Percentiles rank a stretch among this genome's conserved stretches.
phyloP scores from a whole-genome alignment of 2,797 vertebrate species.

The Numenius phaeopus region DNA sequence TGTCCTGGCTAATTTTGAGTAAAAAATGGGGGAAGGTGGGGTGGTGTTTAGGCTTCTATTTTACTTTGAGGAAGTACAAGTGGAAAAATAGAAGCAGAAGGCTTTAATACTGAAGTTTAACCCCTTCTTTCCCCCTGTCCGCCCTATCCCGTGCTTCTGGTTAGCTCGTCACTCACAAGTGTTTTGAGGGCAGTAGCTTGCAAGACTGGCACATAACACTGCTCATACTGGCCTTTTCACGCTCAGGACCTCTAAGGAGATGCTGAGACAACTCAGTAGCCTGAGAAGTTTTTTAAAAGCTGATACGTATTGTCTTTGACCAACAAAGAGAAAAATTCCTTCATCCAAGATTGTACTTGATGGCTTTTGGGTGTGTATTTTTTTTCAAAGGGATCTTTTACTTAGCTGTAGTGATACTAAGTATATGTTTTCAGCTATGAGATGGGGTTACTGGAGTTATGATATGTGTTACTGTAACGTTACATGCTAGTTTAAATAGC shows the following conservation, averaged over 20 bases:
- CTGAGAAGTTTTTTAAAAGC: background rate
- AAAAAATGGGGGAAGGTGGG: background rate
- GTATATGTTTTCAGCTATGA: background rate
- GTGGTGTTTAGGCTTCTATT: background rate
- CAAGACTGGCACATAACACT: background rate
- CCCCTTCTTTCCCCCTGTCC: background rate
- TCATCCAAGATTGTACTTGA: background rate
- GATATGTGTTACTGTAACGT: background rate
- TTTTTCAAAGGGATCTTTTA: background rate
- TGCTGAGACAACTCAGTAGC: background rate
- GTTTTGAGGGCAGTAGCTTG: background rate
- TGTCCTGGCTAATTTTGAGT: background rate
- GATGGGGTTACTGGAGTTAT: background rate
- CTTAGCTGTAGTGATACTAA: background rate
- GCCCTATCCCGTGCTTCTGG: background rate
- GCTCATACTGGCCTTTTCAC: background rate
- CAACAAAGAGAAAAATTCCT: background rate
- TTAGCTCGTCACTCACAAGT: background rate
- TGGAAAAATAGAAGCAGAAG: background rate
- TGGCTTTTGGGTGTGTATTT: background rate
- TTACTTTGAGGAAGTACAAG: background rate
- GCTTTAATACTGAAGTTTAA: background rate
- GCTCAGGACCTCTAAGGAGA: background rate
- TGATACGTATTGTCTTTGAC: background rate
- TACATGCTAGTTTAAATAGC: background rate